Percentiles rank a stretch among this genome's conserved stretches.
These are phyloP conservation scores for Atta colombica DNA, from an alignment of 1,140 invertebrate species.

Conservation along the genomic window DNA sequence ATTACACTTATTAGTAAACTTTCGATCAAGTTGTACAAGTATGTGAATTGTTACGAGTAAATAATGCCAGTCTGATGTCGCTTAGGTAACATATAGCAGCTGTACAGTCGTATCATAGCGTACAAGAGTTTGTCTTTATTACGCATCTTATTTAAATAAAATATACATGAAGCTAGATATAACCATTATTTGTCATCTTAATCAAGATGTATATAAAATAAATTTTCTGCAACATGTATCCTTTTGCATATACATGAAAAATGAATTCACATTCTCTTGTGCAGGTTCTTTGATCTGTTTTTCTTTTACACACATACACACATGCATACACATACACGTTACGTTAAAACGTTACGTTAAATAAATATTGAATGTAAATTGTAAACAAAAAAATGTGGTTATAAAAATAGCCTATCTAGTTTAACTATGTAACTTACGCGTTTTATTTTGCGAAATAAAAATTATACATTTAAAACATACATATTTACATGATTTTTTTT, in stretches of 20 bases:
- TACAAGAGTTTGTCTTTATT: slow-evolving; percentile 31
- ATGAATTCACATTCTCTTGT: background rate
- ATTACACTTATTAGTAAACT: slow-evolving; percentile 8
- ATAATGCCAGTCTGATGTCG: background rate
- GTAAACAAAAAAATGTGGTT: background rate
- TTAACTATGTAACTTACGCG: background rate
- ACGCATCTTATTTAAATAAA: slow-evolving; percentile 41
- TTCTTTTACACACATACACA: background rate
- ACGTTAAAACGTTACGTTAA: too few species aligned
- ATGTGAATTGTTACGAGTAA: background rate
- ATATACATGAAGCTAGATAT: slow-evolving; percentile 33
- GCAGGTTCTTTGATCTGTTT: background rate
- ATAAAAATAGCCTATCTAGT: background rate
- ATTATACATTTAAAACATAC: background rate
- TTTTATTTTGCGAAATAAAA: slow-evolving; percentile 19
- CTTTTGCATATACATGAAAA: background rate
- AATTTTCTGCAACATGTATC: slow-evolving; percentile 15
- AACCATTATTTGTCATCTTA: slow-evolving; percentile 12
- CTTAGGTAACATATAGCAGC: slow-evolving; percentile 19
- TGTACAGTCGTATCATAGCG: slow-evolving; percentile 41
- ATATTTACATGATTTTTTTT: slow-evolving; percentile 12
- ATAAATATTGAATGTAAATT: background rate
- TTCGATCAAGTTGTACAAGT: slow-evolving; percentile 14
- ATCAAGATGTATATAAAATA: slow-evolving; percentile 49
- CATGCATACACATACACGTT: too few species aligned